A percentile compares a stretch with the other conserved stretches of the same genome.
Evolutionary conservation across 2,888 invertebrate species (phyloP).

Genomic region (Temnothorax ravouxi): DNA sequence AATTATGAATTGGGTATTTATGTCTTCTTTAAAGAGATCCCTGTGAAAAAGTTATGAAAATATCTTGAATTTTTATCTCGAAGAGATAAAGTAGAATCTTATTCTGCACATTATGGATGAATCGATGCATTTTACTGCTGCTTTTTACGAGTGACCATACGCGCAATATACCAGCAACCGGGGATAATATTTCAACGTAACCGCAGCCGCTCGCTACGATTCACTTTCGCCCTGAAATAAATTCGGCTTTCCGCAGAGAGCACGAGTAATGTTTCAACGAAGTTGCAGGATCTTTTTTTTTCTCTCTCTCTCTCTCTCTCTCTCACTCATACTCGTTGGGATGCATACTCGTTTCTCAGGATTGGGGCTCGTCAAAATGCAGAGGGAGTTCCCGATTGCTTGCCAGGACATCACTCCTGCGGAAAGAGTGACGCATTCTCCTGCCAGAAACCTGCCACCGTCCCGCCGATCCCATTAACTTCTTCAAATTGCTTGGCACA

Average conservation of each 20-base stretch:
- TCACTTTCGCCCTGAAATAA: constrained; percentile 59
- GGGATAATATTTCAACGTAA: constrained; percentile 42
- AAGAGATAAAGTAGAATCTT: background rate
- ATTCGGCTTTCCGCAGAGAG: constrained; percentile 51
- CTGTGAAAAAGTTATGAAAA: background rate
- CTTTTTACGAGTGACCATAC: constrained; percentile 20
- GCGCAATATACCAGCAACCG: constrained; percentile 4
- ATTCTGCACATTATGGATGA: background rate
- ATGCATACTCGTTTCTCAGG: constrained; percentile 58
- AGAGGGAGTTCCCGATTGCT: constrained; percentile 55
- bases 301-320: background rate
- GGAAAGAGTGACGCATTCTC: constrained; percentile 49
- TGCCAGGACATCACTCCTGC: constrained; percentile 58
- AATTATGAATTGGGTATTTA: background rate
- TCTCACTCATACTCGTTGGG: background rate
- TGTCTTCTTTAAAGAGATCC: background rate
- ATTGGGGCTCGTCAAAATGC: constrained; percentile 60
- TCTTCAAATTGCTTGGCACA: constrained; percentile 43
- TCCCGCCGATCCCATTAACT: constrained; percentile 50
- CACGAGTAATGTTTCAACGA: constrained; percentile 44
- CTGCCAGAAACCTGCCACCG: constrained; percentile 54
- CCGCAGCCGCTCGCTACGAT: constrained; percentile 44
- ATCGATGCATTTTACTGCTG: background rate
- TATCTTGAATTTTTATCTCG: background rate
- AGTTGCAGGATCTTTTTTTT: constrained; percentile 19